Evolutionary conservation across 2,888 invertebrate species (phyloP).

Genomic region (Eilema sororculum): DNA sequence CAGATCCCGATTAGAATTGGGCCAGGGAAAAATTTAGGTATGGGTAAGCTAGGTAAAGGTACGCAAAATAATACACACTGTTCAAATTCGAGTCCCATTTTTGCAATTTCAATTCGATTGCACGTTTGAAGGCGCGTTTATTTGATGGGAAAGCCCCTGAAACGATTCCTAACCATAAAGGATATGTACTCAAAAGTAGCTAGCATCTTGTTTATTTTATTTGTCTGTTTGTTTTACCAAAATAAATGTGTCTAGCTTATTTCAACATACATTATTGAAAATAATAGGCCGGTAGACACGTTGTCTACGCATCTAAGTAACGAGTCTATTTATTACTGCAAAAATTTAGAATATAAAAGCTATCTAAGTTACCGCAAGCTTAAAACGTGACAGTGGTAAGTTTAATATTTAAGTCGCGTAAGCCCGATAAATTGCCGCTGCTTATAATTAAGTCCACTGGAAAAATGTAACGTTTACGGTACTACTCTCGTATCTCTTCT

Average conservation of each 20-base stretch:
- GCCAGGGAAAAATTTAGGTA: too few relatives aligned
- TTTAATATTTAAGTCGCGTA: conserved; percentile 4
- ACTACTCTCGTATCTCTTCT: neutral
- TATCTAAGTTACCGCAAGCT: neutral
- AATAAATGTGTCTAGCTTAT: too few relatives aligned
- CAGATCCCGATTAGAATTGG: too few relatives aligned
- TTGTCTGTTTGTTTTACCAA: neutral
- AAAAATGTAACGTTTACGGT: neutral
- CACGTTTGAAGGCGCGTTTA: neutral
- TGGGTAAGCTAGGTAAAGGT: too few relatives aligned
- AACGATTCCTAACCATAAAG: neutral
- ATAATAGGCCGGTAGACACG: neutral
- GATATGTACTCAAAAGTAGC: neutral
- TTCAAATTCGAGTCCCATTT: too few relatives aligned
- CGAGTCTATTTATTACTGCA: neutral
- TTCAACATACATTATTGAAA: neutral
- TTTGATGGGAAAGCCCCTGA: neutral
- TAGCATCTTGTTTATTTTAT: neutral
- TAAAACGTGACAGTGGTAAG: conserved; percentile 4
- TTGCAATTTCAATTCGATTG: neutral
- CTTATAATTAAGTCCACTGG: neutral
- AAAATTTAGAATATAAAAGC: neutral
- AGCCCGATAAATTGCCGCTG: neutral
- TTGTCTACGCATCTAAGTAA: neutral
- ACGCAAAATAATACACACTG: too few relatives aligned